Evolutionary conservation across 2,113 vertebrate genomes (phyloP), one percentile per base, ranked within the genome.

Genomic region (Brachypteracias leptosomus): DNA sequence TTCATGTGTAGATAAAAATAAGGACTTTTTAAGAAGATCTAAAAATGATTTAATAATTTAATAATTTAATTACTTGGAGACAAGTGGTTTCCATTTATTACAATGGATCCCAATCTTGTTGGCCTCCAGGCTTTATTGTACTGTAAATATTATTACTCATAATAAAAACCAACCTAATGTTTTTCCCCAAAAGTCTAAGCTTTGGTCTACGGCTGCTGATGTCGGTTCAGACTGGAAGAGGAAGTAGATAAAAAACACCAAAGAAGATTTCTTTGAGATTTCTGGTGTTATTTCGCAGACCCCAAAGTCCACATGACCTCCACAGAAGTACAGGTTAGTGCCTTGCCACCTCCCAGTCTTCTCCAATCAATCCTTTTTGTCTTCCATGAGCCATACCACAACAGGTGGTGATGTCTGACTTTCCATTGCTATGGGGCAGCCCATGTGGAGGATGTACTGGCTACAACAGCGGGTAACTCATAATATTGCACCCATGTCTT

Each of bases 141-240:
- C 82, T 65, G 68, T 96, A 97, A 95, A 96, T 95, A 93, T 96
- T 97, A 93, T 95, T 94, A 95, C 79, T 96, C 85, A 95, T 80
- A 95, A 93, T 93, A 96, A 93, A 95, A 93, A 16, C 21, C 65
- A 86, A 80, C 68, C 26, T 90, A 78, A 78, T 1, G 1, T 93
- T 96, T 97, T 95, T 28, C 52, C 65, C 85, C 83, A 40, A 92
- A 95, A 92, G 72, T 92, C 63, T 54, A 51, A 62, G 55, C 74
- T 94, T 84, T 83, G 61, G 68, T 90, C 44, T 93, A 90, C 38
- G 49, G 38, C 76, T 86, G 75, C 82, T 72, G 63, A 24, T 81
- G 36, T 20, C 78, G 24, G 18, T 65, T 74, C 59, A 80, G 25
- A 46, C 11, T 89, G 62, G 21, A 85, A 90, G 59, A 88, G 85